Conservation (phyloP, 2,797 vertebrate genomes). For the Eidolon dupreanum region DNA sequence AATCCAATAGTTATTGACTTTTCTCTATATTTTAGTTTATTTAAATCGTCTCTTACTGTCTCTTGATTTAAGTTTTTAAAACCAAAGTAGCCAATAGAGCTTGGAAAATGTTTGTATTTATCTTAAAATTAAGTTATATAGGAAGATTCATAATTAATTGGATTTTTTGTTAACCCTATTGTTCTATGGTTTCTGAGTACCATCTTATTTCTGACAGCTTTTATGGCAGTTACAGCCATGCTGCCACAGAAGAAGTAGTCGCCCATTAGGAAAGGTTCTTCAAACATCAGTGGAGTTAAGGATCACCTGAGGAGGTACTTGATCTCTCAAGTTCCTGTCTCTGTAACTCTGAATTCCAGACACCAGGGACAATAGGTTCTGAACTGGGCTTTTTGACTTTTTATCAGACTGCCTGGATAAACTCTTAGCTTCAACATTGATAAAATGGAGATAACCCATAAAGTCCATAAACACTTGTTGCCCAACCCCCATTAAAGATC, state of each 20-base stretch:
- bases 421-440: background rate
- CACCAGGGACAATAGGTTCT: background rate
- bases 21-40: background rate
- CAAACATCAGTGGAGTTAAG: background rate
- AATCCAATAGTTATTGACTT: background rate
- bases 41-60: background rate
- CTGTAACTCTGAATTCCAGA: background rate
- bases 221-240: background rate
- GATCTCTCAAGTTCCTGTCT: background rate
- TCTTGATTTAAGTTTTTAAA: slow-evolving; percentile 5
- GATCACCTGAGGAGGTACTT: background rate
- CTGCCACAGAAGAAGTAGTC: background rate
- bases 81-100: background rate
- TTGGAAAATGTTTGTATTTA: background rate
- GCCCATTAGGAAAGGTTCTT: background rate
- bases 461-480: background rate
- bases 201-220: background rate
- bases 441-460: background rate
- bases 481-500: background rate
- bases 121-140: background rate
- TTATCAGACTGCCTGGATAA: background rate
- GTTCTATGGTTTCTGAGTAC: background rate
- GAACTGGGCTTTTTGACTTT: background rate
- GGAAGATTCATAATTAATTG: background rate
- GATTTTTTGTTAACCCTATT: background rate